Evolutionary conservation across 2,888 invertebrate genomes (phyloP).

Genomic region (Cheilosia pagana): DNA sequence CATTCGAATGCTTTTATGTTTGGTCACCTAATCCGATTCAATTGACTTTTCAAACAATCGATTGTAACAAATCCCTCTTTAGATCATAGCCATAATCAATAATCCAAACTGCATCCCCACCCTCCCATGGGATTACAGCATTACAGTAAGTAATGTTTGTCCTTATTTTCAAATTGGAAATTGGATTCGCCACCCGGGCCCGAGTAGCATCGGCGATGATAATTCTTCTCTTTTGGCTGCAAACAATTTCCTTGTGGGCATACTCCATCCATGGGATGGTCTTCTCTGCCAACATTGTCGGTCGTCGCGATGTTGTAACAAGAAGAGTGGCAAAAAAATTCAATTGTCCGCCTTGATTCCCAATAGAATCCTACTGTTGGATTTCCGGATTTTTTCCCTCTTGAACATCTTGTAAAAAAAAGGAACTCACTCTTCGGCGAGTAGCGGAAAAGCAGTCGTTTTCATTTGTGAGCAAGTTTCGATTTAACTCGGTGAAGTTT

Average conservation of each 20-base stretch:
- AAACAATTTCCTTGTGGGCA: constrained; percentile 60
- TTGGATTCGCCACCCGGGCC: constrained; percentile 54
- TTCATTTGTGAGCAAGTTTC: constrained; percentile 11
- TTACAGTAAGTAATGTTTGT: constrained; percentile 72
- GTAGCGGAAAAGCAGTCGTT: constrained; percentile 19
- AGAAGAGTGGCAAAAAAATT: constrained; percentile 14
- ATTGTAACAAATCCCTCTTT: constrained; percentile 53
- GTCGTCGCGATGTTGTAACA: background rate
- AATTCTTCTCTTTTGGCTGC: constrained; percentile 53
- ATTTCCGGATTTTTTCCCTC: constrained; percentile 27
- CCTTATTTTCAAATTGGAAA: constrained; percentile 70
- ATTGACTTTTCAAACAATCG: constrained; percentile 61
- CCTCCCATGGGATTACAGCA: constrained; percentile 46
- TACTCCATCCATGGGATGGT: constrained; percentile 18
- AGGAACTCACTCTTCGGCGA: background rate
- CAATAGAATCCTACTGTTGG: constrained; percentile 42
- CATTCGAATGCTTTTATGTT: constrained; percentile 16
- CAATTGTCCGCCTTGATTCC: constrained; percentile 65
- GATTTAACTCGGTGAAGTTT: constrained; percentile 15
- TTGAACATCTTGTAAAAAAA: constrained; percentile 19
- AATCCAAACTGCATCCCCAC: constrained; percentile 21
- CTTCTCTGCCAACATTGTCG: constrained; percentile 14
- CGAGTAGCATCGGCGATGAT: constrained; percentile 46
- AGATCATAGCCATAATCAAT: constrained; percentile 60
- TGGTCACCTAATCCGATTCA: constrained; percentile 53